Evolutionary conservation across 2,797 vertebrate species (phyloP), one percentile per base, ranked within the genome.

Genomic region (Poeciliopsis presidionis): DNA sequence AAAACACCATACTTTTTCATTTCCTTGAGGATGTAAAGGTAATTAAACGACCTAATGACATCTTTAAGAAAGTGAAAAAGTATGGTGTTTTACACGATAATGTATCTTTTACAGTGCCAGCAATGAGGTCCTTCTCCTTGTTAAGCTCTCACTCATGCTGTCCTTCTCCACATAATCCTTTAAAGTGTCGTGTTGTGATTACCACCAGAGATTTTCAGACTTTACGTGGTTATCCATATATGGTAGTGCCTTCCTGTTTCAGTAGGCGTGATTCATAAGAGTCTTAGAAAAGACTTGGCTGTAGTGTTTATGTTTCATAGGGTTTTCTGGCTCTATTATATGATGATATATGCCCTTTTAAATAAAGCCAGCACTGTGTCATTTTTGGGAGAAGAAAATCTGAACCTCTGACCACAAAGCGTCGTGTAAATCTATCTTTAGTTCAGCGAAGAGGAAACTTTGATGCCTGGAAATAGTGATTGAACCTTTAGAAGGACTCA

Each of bases 301-400:
- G 30, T 18, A 18, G 30, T 33, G 30, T 67, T 7, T 65, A 22
- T 65, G 33, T 22, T 18, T 18, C 63, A 39, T 65, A 65, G 9
- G 20, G 18, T 71, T 16, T 45, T 70, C 67, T 70, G 67, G 43
- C 25, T 28, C 43, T 45, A 30, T 46, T 2, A 45, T 45, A 45
- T 71, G 65, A 14, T 69, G 43, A 71, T 71, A 71, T 45, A 71
- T 71, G 67, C 43, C 43, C 67, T 71, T 70, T 46, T 71, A 1
- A 25, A 75, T 33, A 81, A 83, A 86, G 78, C 75, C 85, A 87
- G 83, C 89, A 87, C 84, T 87, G 76, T 88, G 89, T 90, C 53
- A 85, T 92, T 91, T 87, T 71, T 77, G 72, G 77, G 72, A 75
- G 78, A 80, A 79, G 74, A 86, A 86, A 86, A 87, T 78, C 71